A percentile compares a stretch with the other conserved stretches of the same genome.
phyloP scores from a whole-genome alignment of 2,797 vertebrate genomes.

The Pelochelys cantorii region DNA sequence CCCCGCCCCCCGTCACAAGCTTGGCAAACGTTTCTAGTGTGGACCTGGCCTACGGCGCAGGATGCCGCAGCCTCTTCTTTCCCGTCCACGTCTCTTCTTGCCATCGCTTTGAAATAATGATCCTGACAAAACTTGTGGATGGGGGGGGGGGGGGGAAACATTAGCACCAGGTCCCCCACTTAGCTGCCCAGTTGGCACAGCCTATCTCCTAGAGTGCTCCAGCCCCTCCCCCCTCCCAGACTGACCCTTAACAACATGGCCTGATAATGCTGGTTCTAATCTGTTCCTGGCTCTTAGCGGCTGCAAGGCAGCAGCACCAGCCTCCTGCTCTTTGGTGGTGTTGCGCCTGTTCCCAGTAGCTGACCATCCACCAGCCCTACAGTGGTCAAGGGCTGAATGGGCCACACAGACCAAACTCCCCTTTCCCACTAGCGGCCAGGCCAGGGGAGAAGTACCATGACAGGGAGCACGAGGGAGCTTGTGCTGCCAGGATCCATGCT shows the following conservation, averaged over 20 bases:
- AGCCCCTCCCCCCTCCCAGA: neutral
- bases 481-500: neutral
- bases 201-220: neutral
- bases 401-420: neutral
- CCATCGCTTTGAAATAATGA: neutral
- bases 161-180: neutral
- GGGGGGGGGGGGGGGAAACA: neutral
- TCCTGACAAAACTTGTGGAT: neutral
- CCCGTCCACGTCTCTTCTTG: too few species aligned
- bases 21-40: neutral
- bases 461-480: neutral
- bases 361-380: neutral
- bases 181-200: neutral
- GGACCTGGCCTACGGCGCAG: neutral
- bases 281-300: neutral
- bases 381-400: neutral
- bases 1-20: neutral
- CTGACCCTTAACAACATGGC: neutral
- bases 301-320: neutral
- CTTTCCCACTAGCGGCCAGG: neutral
- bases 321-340: neutral
- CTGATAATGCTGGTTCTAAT: neutral
- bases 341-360: neutral
- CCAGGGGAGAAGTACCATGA: too few species aligned
- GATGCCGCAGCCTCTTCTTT: neutral